Evolutionary conservation across 2,113 vertebrate genomes (phyloP), one percentile per base, ranked within the genome.

Genomic region (Chrysemys picta): DNA sequence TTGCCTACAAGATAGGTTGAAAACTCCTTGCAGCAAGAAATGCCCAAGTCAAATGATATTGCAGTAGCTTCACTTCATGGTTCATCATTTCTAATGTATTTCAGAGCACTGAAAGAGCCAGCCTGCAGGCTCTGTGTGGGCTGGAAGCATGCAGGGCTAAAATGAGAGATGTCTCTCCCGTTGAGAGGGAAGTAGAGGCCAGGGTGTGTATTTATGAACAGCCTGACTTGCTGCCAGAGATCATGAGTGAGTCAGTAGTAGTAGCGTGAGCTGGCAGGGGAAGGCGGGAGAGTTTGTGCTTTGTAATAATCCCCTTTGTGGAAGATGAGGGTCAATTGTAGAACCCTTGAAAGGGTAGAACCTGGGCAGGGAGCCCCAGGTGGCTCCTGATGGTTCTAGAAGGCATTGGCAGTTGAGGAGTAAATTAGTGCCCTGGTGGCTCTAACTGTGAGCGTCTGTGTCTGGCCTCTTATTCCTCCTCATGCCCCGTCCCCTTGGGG

Each of bases 241-340:
- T 1, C 12, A 2, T 5, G 69, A n/a, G n/a, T 2, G 9, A 72
- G 50, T 42, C 81, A 52, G 0, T 0, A 49, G 76, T 69, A 53
- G 54, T 57, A 14, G 0, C 17, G 16, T 72, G 65, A 72, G 8
- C n/a, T 72, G n/a, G 65, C 65, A 38, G n/a, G 38, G 19, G 0
- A 87, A 69, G n/a, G 85, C 52, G 21, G 82, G 75, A 78, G 22
- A 16, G 75, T 25, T 8, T 78, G 42, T 78, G 75, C 25, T 45
- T 78, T 78, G 75, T 78, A 78, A 72, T 38, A 22, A 38, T 38
- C n/a, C n/a, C 25, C 3, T 29, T 47, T 25, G 42, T 47, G 85
- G 25, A 91, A 72, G 75, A 62, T 72, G 10, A 81, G 14, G 47
- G 24, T 76, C 62, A 45, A 2, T 45, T 25, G 75, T 42, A 45